A percentile compares a stretch with the other conserved stretches of the same genome.
These are phyloP conservation scores for Arrhamphus sclerolepis DNA, from an alignment of 2,797 vertebrate genomes.

Conservation along the genomic window DNA sequence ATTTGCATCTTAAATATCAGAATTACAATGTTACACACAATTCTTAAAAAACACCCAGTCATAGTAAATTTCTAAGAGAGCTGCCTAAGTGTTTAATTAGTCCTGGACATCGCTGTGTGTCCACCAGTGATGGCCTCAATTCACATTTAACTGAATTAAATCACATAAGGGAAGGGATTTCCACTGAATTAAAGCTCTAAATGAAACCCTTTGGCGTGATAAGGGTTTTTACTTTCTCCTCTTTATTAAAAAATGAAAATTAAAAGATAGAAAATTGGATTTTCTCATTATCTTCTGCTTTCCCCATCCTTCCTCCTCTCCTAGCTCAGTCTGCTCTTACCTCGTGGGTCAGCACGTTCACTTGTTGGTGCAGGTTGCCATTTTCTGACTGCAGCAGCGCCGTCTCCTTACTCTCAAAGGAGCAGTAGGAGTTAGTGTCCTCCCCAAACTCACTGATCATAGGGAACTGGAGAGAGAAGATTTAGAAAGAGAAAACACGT, in stretches of 20 bases:
- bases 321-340: slow-evolving; percentile 70
- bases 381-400: slow-evolving; percentile 94
- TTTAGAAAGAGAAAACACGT: too few relatives aligned
- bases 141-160: slow-evolving; percentile 50
- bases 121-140: slow-evolving; percentile 42
- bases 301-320: too few relatives aligned
- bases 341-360: slow-evolving; percentile 94
- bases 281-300: neutral
- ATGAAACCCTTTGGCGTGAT: slow-evolving; percentile 7
- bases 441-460: slow-evolving; percentile 94
- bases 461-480: slow-evolving; percentile 82
- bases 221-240: slow-evolving; percentile 10
- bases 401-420: slow-evolving; percentile 92
- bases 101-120: slow-evolving; percentile 36
- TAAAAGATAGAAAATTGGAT: neutral
- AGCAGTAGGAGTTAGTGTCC: slow-evolving; percentile 90
- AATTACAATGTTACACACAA: slow-evolving; percentile 29
- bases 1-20: slow-evolving; percentile 16
- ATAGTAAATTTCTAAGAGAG: slow-evolving; percentile 32
- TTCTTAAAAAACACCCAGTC: slow-evolving; percentile 29
- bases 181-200: slow-evolving; percentile 6
- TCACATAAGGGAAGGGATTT: slow-evolving; percentile 26
- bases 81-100: slow-evolving; percentile 58
- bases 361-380: slow-evolving; percentile 90
- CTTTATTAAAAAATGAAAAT: neutral